A percentile compares a stretch with the other conserved stretches of the same genome.
phyloP scores from a whole-genome alignment of 2,797 vertebrate species.

The Sus cebifrons region DNA sequence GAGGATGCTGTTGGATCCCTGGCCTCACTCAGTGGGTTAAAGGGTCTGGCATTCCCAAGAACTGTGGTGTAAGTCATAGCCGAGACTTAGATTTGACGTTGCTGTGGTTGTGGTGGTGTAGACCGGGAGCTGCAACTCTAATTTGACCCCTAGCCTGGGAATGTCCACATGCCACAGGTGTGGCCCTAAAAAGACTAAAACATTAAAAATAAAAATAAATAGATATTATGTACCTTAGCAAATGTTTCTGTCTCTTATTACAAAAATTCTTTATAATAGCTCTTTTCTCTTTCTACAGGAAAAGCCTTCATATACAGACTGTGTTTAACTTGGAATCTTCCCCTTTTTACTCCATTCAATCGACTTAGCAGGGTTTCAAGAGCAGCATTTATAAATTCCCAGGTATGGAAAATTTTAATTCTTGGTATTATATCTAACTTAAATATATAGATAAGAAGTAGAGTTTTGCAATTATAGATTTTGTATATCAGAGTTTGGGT shows the following conservation, averaged over 20 bases:
- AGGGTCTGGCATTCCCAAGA: no score
- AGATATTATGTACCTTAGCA: neutral
- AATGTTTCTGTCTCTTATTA: constrained; percentile 11
- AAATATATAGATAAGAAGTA: constrained; percentile 13
- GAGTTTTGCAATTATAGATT: neutral
- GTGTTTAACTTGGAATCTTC: constrained; percentile 47
- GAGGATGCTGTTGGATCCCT: no score
- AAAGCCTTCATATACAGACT: neutral
- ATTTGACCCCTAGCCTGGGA: no score
- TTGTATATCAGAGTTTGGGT: neutral
- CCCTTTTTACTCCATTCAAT: constrained; percentile 42
- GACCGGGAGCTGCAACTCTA: no score
- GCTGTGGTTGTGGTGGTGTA: no score
- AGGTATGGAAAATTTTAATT: constrained; percentile 80
- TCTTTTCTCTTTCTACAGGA: constrained; percentile 78
- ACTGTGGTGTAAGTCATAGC: no score
- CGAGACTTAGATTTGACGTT: no score
- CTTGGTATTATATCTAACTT: constrained; percentile 40
- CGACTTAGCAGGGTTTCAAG: constrained; percentile 58
- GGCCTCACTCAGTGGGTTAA: no score
- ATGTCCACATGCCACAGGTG: no score
- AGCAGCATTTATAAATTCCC: constrained; percentile 60
- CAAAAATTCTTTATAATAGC: neutral
- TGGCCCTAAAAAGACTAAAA: no score
- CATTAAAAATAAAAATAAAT: no score